Evolutionary conservation across 30 jellyfish, hydroid and myxozoan genomes (phyloP).

Genomic region (Catostylus mosaicus): DNA sequence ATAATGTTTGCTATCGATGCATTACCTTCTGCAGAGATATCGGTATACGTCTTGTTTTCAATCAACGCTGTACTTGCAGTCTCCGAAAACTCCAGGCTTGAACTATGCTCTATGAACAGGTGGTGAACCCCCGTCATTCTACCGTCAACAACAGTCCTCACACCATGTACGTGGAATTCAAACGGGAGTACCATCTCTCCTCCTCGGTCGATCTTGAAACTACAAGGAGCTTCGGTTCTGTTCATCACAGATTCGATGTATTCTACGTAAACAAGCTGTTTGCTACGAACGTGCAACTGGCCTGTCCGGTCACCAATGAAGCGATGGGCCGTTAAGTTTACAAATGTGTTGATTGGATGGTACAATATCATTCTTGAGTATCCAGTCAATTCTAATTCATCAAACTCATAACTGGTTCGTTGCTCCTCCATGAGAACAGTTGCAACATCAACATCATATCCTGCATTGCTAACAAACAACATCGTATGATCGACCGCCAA

Average conservation of each 20-base stretch:
- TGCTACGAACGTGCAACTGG: constrained; percentile 52
- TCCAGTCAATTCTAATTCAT: constrained; percentile 63
- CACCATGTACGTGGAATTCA: constrained; percentile 73
- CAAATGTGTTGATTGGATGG: constrained; percentile 40
- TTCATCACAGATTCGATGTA: constrained; percentile 59
- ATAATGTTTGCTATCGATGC: constrained; percentile 56
- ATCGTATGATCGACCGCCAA: constrained; percentile 68
- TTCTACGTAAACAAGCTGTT: constrained; percentile 56
- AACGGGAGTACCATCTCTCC: constrained; percentile 70
- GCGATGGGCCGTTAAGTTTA: constrained; percentile 44
- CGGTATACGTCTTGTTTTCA: constrained; percentile 46
- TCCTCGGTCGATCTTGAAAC: constrained; percentile 49
- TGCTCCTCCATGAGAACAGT: constrained; percentile 60
- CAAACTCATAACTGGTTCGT: constrained; percentile 43
- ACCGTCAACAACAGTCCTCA: constrained; percentile 60
- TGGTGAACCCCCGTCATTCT: constrained; percentile 78
- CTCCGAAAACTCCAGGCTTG: constrained; percentile 59
- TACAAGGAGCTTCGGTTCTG: constrained; percentile 75
- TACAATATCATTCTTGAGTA: constrained; percentile 48
- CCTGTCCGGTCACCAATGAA: constrained; percentile 72
- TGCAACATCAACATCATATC: constrained; percentile 55
- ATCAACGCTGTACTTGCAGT: constrained; percentile 66
- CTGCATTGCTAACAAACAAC: constrained; percentile 65
- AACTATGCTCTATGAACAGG: constrained; percentile 53
- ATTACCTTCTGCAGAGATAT: constrained; percentile 46